phyloP scores from a whole-genome alignment of 2,888 invertebrate genomes.

The Archips crataeganus region DNA sequence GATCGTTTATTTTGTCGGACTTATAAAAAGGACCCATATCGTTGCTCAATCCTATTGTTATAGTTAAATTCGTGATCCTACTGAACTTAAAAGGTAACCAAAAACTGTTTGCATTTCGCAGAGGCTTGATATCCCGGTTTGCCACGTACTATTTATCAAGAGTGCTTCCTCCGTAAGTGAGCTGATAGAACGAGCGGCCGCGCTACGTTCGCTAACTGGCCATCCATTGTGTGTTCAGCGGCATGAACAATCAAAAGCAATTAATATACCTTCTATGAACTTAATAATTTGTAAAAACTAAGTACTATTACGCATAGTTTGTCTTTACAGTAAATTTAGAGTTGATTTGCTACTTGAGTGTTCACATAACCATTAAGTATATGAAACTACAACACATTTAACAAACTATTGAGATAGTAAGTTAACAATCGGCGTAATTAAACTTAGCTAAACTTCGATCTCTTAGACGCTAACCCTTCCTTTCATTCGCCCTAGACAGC shows the following conservation, averaged over 20 bases:
- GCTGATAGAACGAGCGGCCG: neutral
- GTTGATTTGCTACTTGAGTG: no score
- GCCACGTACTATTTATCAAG: conserved; percentile 16
- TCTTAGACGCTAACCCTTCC: neutral
- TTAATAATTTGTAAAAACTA: no score
- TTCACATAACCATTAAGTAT: no score
- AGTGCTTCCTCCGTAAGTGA: conserved; percentile 4
- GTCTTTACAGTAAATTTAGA: no score
- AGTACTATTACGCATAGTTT: no score
- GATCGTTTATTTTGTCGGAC: no score
- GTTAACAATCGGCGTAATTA: neutral
- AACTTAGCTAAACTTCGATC: neutral
- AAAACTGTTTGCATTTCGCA: neutral
- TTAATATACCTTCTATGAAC: neutral
- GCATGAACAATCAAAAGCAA: conserved; percentile 12
- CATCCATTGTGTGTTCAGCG: conserved; percentile 17
- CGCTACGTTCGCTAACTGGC: conserved; percentile 1
- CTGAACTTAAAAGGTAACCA: no score
- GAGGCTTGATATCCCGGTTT: neutral
- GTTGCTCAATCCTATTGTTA: neutral
- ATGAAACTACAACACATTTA: no score
- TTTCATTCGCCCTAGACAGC: neutral
- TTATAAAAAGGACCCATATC: no score
- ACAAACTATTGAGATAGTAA: no score
- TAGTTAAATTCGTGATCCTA: neutral